Percentiles rank a stretch among this genome's conserved stretches.
Evolutionary conservation across 2,113 vertebrate species (phyloP).

Genomic region (Harpagus bidentatus): DNA sequence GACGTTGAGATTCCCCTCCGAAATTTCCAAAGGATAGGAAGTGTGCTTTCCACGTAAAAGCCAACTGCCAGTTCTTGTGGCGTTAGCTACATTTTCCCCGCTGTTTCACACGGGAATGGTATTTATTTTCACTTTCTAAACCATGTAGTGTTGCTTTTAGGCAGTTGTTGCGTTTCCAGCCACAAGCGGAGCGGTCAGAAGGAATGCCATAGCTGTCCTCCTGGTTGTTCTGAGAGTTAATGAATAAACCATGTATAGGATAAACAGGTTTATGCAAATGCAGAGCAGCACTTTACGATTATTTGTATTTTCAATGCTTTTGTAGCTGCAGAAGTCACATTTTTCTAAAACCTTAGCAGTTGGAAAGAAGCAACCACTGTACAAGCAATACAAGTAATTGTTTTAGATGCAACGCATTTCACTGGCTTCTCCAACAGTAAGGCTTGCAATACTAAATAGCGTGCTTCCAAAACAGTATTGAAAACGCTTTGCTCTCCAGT

Average conservation of each 20-base stretch:
- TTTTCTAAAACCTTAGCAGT: conserved; percentile 13
- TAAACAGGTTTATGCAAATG: conserved; percentile 56
- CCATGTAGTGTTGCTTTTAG: not conserved
- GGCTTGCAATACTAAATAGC: not conserved
- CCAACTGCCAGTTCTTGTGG: not conserved
- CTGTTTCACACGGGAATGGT: not conserved
- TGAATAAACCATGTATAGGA: conserved; percentile 45
- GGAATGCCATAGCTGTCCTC: conserved; percentile 44
- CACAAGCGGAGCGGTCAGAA: not conserved
- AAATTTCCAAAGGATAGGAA: not conserved
- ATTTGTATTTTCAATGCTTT: conserved; percentile 20
- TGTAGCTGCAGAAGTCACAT: not conserved
- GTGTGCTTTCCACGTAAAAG: not conserved
- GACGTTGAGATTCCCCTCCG: not conserved
- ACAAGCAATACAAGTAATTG: not conserved
- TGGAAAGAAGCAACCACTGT: not conserved
- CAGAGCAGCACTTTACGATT: not conserved
- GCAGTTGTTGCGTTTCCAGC: not conserved
- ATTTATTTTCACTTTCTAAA: conserved; percentile 25
- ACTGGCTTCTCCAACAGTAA: not conserved
- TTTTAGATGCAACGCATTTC: not conserved
- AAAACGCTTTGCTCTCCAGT: not conserved
- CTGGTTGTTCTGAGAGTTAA: conserved; percentile 41
- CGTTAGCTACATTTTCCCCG: not conserved
- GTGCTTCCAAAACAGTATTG: not conserved